Conservation (phyloP, 2,797 vertebrate species). For the Lutra lutra region DNA sequence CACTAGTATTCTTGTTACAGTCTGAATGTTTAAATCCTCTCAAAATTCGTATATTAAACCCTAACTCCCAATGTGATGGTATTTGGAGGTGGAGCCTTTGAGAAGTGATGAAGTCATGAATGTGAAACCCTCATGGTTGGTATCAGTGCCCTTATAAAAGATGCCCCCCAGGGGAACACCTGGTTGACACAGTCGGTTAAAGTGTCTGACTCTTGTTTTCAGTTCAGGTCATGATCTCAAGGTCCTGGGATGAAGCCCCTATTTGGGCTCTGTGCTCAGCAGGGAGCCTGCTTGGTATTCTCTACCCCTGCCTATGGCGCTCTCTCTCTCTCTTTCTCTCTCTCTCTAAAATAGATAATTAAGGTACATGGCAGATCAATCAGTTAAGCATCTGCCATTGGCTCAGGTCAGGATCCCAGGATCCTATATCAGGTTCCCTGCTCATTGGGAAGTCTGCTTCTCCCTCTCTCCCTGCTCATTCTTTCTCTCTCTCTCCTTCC, state of each 20-base stretch:
- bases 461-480: too few species aligned
- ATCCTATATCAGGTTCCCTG: too few species aligned
- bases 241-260: neutral
- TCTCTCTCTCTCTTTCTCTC: too few species aligned
- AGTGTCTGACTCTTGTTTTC: neutral
- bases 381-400: too few species aligned
- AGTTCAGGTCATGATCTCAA: neutral
- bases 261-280: neutral
- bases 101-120: neutral
- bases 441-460: too few species aligned
- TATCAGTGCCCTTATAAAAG: neutral
- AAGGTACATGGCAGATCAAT: neutral
- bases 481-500: too few species aligned
- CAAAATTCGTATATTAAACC: neutral
- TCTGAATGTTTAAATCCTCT: neutral
- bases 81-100: neutral
- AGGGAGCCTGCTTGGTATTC: neutral
- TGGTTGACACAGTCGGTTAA: neutral
- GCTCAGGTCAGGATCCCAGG: too few species aligned
- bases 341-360: neutral
- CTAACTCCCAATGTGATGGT: neutral
- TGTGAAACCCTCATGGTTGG: too few species aligned
- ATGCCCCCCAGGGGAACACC: neutral
- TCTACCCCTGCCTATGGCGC: neutral
- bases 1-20: neutral